Percentiles rank a stretch among this genome's conserved stretches.
Evolutionary conservation across 2,797 vertebrate genomes (phyloP).

Genomic region (Mus caroli): DNA sequence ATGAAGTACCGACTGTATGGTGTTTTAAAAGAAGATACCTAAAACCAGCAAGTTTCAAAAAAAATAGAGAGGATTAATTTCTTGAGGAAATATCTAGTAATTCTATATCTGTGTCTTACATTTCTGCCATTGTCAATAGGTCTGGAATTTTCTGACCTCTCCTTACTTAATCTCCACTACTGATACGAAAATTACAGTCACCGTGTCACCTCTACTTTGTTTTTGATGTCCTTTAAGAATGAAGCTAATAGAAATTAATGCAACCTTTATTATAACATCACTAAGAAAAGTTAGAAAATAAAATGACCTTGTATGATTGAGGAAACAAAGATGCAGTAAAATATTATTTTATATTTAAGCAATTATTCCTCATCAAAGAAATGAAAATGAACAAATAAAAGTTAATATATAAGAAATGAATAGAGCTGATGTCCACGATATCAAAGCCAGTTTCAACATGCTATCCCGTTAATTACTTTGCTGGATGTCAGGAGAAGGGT

Average conservation of each 20-base stretch:
- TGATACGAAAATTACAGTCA: neutral
- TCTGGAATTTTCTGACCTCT: neutral
- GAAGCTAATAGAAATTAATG: neutral
- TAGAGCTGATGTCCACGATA: neutral
- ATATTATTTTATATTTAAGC: neutral
- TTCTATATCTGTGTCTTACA: accelerated
- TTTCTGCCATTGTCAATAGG: neutral
- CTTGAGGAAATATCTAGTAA: neutral
- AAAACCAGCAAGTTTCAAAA: conserved; percentile 1
- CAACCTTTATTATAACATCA: neutral
- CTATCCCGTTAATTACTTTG: neutral
- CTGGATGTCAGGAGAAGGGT: neutral
- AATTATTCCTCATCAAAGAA: neutral
- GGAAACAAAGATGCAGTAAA: neutral
- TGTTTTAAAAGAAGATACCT: neutral
- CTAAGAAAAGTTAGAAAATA: neutral
- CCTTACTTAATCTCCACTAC: neutral
- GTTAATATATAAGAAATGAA: neutral
- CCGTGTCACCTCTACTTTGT: neutral
- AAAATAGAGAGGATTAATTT: neutral
- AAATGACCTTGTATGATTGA: neutral
- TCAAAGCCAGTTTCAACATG: neutral
- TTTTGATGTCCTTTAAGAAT: neutral
- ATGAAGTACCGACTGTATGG: neutral
- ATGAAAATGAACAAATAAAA: neutral